Conservation (phyloP, 2,888 invertebrate genomes). For the Pterostichus madidus region DNA sequence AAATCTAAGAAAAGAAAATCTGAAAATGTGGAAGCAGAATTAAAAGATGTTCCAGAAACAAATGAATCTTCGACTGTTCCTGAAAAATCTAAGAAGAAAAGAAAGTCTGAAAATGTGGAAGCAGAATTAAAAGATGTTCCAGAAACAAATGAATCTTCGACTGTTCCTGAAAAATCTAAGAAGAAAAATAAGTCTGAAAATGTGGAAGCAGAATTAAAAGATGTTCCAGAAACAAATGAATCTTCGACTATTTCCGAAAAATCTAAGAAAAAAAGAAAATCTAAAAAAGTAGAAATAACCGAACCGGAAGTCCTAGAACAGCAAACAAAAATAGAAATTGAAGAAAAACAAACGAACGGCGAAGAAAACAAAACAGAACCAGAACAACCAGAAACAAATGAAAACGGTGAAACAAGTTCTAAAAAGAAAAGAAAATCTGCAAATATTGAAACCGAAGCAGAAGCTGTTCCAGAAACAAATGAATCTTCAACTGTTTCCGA, state of each 20-base stretch:
- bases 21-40: conserved; percentile 31
- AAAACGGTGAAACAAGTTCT: background rate
- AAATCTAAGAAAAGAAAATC: conserved; percentile 39
- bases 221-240: conserved; percentile 10
- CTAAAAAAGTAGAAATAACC: conserved; percentile 70
- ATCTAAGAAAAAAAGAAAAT: conserved; percentile 68
- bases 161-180: too few relatives aligned
- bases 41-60: background rate
- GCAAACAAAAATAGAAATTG: conserved; percentile 48
- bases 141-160: too few relatives aligned
- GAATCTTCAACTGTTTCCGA: too few relatives aligned
- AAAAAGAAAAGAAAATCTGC: conserved; percentile 68
- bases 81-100: too few relatives aligned
- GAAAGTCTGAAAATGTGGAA: conserved; percentile 55
- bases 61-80: too few relatives aligned
- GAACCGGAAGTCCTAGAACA: conserved; percentile 6
- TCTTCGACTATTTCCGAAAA: too few relatives aligned
- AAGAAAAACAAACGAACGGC: conserved; percentile 31
- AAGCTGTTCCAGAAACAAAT: background rate
- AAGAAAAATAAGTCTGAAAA: conserved; percentile 55
- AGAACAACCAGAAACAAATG: conserved; percentile 69
- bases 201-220: conserved; percentile 15
- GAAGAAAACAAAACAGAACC: conserved; percentile 70
- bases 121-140: conserved; percentile 16
- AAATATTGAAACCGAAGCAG: conserved; percentile 65